These are phyloP conservation scores for Pseudochirops cupreus DNA, from an alignment of 2,797 vertebrate species.

Conservation along the genomic window DNA sequence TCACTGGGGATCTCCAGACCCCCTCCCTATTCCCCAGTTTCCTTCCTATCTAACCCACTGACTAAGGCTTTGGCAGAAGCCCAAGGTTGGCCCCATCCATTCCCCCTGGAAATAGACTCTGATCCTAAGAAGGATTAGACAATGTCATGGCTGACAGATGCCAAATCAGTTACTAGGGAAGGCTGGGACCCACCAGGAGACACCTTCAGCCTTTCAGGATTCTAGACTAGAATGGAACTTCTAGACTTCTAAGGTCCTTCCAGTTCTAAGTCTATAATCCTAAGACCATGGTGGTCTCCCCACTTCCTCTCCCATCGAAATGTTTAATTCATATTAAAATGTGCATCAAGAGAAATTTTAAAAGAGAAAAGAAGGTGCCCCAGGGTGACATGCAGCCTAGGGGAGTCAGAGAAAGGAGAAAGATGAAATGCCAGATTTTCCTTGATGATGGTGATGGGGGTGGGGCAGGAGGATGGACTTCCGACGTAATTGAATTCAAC, in stretches of 20 bases:
- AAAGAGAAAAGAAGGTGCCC: background rate
- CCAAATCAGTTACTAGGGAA: background rate
- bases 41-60: background rate
- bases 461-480: background rate
- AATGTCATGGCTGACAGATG: background rate
- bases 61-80: background rate
- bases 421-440: background rate
- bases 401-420: background rate
- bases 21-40: background rate
- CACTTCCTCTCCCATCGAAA: background rate
- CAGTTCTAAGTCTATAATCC: background rate
- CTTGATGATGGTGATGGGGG: background rate
- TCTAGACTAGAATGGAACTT: background rate
- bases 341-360: background rate
- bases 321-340: background rate
- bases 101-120: background rate
- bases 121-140: background rate
- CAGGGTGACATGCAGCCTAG: background rate
- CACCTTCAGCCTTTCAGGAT: background rate
- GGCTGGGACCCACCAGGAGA: background rate
- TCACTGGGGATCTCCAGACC: background rate
- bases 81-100: background rate
- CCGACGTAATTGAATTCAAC: background rate
- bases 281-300: background rate
- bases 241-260: background rate